phyloP scores from a whole-genome alignment of 2,113 vertebrate species.

The Laticauda laticaudata region DNA sequence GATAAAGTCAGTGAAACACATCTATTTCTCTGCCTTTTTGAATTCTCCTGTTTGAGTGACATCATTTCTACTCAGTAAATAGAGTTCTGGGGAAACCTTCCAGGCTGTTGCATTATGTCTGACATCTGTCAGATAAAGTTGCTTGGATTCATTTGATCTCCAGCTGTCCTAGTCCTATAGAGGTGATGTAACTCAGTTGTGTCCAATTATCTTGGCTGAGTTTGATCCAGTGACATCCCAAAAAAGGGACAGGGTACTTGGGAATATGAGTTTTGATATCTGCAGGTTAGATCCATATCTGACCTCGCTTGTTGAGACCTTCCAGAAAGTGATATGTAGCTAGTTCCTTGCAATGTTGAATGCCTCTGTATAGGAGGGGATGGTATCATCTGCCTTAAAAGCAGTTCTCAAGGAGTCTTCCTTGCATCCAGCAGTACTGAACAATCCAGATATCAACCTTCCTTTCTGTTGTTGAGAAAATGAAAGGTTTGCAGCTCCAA shows the following conservation, averaged over 20 bases:
- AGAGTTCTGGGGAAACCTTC: background rate
- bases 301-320: background rate
- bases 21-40: background rate
- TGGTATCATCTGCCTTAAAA: background rate
- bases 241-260: background rate
- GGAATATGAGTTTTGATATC: background rate
- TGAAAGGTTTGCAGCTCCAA: background rate
- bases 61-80: background rate
- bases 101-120: background rate
- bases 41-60: background rate
- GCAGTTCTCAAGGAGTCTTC: background rate
- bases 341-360: no score
- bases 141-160: background rate
- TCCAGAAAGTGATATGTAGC: background rate
- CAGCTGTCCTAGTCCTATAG: background rate
- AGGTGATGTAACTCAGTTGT: background rate
- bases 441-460: background rate
- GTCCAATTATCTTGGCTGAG: background rate
- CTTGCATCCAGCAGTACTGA: background rate
- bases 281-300: background rate
- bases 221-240: background rate
- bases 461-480: background rate
- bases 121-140: background rate
- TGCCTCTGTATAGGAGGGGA: background rate
- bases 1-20: background rate